Base-by-base conservation (phyloP, 1,140 invertebrate species). In the Drosophila ercepeae region DNA sequence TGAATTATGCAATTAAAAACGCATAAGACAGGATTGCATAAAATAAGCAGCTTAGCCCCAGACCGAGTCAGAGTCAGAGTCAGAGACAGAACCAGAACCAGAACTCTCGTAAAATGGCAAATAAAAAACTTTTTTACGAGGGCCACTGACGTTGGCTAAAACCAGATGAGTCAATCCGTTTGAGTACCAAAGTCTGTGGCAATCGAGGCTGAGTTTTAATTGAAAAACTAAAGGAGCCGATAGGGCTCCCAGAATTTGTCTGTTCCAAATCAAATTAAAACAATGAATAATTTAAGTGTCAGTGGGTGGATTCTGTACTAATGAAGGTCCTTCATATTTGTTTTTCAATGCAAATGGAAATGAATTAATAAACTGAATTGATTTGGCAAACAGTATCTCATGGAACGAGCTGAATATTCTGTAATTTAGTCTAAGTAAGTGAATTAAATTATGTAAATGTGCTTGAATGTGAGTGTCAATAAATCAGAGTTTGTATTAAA, bases 401-500 rank as follows among this genome's bases (percentile, higher is more conserved):
- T 60, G 27, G 41, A 60, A 46, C 23, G 44, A 49, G 49, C 57
- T 59, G 49, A 48, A 19, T 78, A 46, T 41, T 39, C 2, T 82
- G 36, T 50, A 60, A 18, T 27, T 48, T 83, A 78, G 46, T 9
- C 50, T 45, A 45, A 54, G 55, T 5, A 60, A 16, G 41, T 41
- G 18, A 45, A 49, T 57, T 42, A 44, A 54, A 41, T 44, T 60
- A 58, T 69, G 54, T 78, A 58, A 74, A 70, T 82, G 74, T 83
- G 74, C 78, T 82, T 83, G 21, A 55, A 48, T 73, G 39, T 60
- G n/a, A n/a, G 68, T 46, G 51, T 83, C 39, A 83, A 74, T 69
- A 69, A 77, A 77, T 32, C 25, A 27, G 32, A 1, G 51, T 44
- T 71, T 76, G 25, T 41, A 64, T 16, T 6, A 58, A 44, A 50